Percentiles rank a stretch among this genome's conserved stretches.
These are phyloP conservation scores for Drosophila atroscutellata DNA, from an alignment of 2,888 invertebrate species.

Conservation along the genomic window DNA sequence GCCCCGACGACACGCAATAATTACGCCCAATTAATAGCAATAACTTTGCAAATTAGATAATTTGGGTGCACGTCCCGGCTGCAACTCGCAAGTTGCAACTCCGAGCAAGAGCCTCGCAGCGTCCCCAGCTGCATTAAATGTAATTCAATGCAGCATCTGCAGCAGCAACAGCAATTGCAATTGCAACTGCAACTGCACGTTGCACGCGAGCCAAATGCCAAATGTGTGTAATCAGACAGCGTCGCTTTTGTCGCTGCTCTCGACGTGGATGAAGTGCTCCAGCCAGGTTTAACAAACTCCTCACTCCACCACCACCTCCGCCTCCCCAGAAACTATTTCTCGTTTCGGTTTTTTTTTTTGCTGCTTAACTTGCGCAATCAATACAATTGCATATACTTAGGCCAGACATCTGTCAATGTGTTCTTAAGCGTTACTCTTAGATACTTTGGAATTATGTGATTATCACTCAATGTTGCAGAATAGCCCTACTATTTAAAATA, in stretches of 20 bases:
- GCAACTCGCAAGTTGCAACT: neutral
- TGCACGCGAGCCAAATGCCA: constrained; percentile 37
- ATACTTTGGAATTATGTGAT: constrained; percentile 16
- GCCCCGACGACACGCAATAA: constrained; percentile 76
- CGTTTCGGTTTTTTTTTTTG: neutral
- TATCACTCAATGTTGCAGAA: constrained; percentile 1
- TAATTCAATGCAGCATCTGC: constrained; percentile 44
- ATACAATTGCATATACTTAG: constrained; percentile 14
- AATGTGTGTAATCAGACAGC: constrained; percentile 63
- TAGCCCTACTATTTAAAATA: neutral
- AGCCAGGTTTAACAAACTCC: neutral
- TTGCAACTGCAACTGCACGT: neutral
- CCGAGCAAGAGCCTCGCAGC: neutral
- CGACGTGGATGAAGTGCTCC: constrained; percentile 8
- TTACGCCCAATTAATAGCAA: constrained; percentile 83
- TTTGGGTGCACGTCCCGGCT: constrained; percentile 57
- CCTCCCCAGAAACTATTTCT: constrained; percentile 5
- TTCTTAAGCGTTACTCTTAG: constrained; percentile 10
- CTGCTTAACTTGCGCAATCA: constrained; percentile 6
- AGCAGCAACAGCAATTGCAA: constrained; percentile 8
- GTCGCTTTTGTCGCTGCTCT: constrained; percentile 47
- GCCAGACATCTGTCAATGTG: constrained; percentile 11
- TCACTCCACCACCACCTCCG: neutral
- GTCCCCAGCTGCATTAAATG: constrained; percentile 48
- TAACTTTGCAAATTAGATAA: constrained; percentile 83